Evolutionary conservation across 1,140 invertebrate genomes (phyloP).

Genomic region (Bombus soroeensis): DNA sequence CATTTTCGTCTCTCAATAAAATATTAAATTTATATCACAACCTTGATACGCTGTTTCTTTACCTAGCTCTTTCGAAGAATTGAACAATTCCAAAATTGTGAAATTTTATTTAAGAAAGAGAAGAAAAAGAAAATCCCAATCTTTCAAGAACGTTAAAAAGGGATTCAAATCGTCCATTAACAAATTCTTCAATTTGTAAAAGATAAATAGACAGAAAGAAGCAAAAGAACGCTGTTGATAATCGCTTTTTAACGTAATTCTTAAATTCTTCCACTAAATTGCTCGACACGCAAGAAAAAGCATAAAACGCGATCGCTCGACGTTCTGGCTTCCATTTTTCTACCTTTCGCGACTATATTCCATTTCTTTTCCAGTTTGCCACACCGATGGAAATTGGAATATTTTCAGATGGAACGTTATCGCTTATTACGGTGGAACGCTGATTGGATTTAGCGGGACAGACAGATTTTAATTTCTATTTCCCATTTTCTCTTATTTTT

Average conservation of each 20-base stretch:
- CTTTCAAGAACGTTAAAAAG: background rate
- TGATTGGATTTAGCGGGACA: background rate
- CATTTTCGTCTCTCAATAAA: too few relatives aligned
- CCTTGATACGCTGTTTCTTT: too few relatives aligned
- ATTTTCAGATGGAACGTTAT: constrained; percentile 25
- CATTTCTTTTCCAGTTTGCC: background rate
- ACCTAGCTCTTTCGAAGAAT: too few relatives aligned
- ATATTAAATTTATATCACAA: too few relatives aligned
- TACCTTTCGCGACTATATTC: background rate
- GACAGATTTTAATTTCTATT: constrained; percentile 28
- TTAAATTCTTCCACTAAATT: background rate
- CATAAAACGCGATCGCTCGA: constrained; percentile 7
- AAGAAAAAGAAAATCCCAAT: background rate
- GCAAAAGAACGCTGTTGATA: background rate
- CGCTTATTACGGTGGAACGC: constrained; percentile 1
- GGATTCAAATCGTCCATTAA: too few relatives aligned
- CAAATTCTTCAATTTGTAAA: too few relatives aligned
- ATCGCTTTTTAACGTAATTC: background rate
- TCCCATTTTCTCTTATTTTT: background rate
- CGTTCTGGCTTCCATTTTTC: background rate
- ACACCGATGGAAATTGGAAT: background rate
- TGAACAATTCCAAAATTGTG: too few relatives aligned
- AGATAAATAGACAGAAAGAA: background rate
- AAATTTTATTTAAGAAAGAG: background rate
- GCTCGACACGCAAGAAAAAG: background rate